These are phyloP conservation scores for Zapus hudsonius DNA, from an alignment of 2,113 vertebrate genomes.

Conservation along the genomic window DNA sequence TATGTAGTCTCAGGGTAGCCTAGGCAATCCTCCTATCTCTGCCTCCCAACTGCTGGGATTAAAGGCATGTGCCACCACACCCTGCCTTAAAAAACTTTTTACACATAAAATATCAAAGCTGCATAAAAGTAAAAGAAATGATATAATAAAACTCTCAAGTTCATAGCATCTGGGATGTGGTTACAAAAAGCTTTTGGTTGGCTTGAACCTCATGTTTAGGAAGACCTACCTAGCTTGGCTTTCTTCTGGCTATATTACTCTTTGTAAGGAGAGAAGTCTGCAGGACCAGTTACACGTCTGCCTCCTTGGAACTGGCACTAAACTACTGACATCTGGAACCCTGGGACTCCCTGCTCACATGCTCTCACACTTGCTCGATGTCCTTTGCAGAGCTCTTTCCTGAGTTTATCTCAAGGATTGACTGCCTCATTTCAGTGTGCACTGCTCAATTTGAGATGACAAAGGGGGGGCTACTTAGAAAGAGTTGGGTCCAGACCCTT, in stretches of 20 bases:
- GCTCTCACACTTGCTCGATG: background rate
- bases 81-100: background rate
- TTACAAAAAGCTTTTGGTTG: background rate
- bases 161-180: background rate
- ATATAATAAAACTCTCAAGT: background rate
- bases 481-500: background rate
- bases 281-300: no score
- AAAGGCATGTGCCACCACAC: no score
- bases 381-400: background rate
- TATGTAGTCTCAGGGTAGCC: no score
- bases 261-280: background rate
- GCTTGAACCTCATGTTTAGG: background rate
- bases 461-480: background rate
- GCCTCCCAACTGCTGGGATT: no score
- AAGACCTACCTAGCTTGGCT: background rate
- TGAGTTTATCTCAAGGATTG: background rate
- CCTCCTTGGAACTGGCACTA: background rate
- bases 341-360: background rate
- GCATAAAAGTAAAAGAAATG: background rate
- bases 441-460: background rate
- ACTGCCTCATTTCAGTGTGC: background rate
- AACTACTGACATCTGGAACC: background rate
- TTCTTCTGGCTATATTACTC: background rate
- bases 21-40: no score
- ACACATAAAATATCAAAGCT: constrained; percentile 29